These are phyloP conservation scores for Serilophus lunatus DNA, from an alignment of 2,113 vertebrate genomes.

Conservation along the genomic window DNA sequence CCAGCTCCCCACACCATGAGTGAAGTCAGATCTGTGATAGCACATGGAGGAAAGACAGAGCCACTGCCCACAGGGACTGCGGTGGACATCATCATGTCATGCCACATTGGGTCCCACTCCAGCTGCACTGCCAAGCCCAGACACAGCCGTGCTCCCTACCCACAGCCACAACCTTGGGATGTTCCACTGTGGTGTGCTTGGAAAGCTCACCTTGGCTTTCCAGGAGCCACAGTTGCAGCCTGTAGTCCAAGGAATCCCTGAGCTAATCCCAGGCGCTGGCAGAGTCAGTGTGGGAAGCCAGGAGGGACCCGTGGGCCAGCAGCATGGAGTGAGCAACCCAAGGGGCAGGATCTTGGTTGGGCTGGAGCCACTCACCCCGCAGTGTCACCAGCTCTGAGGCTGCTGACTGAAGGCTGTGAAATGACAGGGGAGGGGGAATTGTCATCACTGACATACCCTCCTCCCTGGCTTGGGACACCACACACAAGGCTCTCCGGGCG, in stretches of 20 bases:
- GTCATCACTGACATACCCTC: background rate
- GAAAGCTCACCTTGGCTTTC: background rate
- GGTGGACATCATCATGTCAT: rapidly evolving
- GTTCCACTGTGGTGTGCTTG: background rate
- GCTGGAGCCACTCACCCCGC: rapidly evolving
- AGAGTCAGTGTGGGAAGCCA: rapidly evolving
- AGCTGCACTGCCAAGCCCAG: background rate
- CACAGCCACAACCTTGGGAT: background rate
- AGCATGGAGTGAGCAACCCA: rapidly evolving
- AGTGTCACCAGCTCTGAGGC: background rate
- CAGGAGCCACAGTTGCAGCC: background rate
- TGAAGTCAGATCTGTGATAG: background rate
- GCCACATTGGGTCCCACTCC: rapidly evolving
- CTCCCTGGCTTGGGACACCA: background rate
- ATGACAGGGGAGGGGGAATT: background rate
- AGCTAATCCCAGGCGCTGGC: background rate
- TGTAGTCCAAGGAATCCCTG: background rate
- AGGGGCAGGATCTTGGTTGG: background rate
- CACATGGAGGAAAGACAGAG: background rate
- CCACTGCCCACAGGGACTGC: rapidly evolving
- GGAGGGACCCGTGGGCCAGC: rapidly evolving
- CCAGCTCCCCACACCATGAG: rapidly evolving
- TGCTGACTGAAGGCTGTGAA: background rate
- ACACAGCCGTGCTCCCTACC: background rate
- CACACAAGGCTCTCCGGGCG: background rate